Evolutionary conservation across 2,888 invertebrate genomes (phyloP).

Genomic region (Pandemis corylana): DNA sequence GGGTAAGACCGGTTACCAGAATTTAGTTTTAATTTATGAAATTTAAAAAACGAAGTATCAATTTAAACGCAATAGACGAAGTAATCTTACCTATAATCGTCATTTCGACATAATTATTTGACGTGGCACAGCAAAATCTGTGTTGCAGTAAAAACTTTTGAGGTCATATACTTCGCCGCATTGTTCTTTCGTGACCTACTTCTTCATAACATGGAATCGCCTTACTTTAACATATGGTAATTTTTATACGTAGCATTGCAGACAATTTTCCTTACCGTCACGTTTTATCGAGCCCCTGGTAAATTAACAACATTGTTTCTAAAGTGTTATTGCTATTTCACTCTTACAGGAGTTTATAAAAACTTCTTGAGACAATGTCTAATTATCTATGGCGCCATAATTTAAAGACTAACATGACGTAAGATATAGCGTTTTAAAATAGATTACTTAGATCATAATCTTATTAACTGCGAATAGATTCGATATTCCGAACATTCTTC

Average conservation of each 20-base stretch:
- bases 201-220: not conserved
- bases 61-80: not conserved
- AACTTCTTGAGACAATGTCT: too few species aligned
- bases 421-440: too few species aligned
- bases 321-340: not conserved
- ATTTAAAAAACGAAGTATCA: not conserved
- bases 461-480: too few species aligned
- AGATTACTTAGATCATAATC: too few species aligned
- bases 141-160: not conserved
- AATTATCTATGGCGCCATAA: too few species aligned
- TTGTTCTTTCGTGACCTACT: not conserved
- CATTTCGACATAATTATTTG: not conserved
- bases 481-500: too few species aligned
- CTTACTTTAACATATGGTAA: not conserved
- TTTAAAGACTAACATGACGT: too few species aligned
- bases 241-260: not conserved
- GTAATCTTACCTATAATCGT: not conserved
- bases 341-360: not conserved
- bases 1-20: conserved; percentile 7
- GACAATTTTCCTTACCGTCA: not conserved
- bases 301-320: not conserved
- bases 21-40: not conserved
- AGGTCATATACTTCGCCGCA: not conserved
- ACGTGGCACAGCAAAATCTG: not conserved
- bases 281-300: not conserved